Base-by-base conservation (phyloP, 1,140 invertebrate species). In the Macrobrachium nipponense region DNA sequence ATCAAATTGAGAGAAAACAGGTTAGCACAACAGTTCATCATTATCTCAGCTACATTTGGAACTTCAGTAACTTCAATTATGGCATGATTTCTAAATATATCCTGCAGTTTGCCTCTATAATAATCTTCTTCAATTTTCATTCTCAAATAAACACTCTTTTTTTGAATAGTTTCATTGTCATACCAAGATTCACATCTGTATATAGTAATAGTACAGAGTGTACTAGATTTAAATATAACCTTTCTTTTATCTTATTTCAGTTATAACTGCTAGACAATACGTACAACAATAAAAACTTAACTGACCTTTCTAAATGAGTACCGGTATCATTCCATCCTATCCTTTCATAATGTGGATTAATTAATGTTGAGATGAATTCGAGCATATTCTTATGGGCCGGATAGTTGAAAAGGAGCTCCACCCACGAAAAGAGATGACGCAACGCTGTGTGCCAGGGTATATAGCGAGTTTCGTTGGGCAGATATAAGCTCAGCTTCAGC, bases 361-460 rank as follows among this genome's bases (percentile, higher is more conserved):
- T 89, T 8, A 95, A 88, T 84, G 91, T 91, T 79, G 92, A 93
- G 79, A 95, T 91, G 89, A 94, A 95, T 44, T 92, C 90, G 20
- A 94, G 91, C 88, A 95, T 94, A 36, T 93, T 91, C 88, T 94
- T 94, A 88, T 95, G 94, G 5, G 93, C 92, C 0, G 93, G 91
- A 82, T 94, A 94, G 89, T 95, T 94, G 23, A 93, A 93, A 64
- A 96, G 91, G 90, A 94, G 93, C 78, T 92, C 92, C 85, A 93
- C 94, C 93, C 95, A 94, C 10, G 93, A 92, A 82, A 94, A 92
- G 7, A 96, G 92, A 91, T 96, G 95, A 81, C 93, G 92, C 0
- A 95, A 91, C 0, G 95, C 94, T 0, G 95, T 95, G 7, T 93
- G 92, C 95, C 95, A 96, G 2, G 95, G 95, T 6, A 95, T 93